A percentile compares a stretch with the other conserved stretches of the same genome.
phyloP scores from a whole-genome alignment of 2,113 vertebrate genomes.

The Cephalopterus ornatus region DNA sequence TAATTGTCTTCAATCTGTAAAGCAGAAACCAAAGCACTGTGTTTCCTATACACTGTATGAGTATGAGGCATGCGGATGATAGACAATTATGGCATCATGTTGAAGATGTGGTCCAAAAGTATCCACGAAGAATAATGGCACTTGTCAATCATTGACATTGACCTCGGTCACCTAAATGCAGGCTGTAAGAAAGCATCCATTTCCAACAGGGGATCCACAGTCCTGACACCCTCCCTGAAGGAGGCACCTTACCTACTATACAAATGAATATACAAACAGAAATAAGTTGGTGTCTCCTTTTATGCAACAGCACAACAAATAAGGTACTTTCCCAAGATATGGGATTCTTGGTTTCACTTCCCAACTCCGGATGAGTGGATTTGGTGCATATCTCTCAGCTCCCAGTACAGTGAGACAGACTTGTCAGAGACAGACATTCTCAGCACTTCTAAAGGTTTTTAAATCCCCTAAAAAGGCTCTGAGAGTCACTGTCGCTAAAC shows the following conservation, averaged over 20 bases:
- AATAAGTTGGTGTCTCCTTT: neutral
- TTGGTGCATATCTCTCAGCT: accelerated
- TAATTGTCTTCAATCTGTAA: neutral
- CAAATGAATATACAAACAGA: neutral
- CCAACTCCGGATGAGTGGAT: neutral
- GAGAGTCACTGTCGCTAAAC: neutral
- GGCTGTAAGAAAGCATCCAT: accelerated
- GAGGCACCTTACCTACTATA: neutral
- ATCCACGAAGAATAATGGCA: neutral
- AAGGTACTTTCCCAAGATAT: neutral
- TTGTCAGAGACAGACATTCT: neutral
- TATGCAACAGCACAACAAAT: neutral
- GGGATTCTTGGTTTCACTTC: neutral
- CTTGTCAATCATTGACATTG: neutral
- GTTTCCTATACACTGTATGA: neutral
- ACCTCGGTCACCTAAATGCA: neutral
- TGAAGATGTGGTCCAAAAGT: neutral
- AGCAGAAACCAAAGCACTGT: neutral
- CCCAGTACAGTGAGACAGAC: neutral
- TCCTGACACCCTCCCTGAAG: neutral
- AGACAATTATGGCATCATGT: neutral
- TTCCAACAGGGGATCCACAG: neutral
- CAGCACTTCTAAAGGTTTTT: neutral
- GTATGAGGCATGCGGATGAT: neutral
- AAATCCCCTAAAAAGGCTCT: neutral